phyloP scores from a whole-genome alignment of 2,797 vertebrate genomes.

The Arnoldichthys spilopterus region DNA sequence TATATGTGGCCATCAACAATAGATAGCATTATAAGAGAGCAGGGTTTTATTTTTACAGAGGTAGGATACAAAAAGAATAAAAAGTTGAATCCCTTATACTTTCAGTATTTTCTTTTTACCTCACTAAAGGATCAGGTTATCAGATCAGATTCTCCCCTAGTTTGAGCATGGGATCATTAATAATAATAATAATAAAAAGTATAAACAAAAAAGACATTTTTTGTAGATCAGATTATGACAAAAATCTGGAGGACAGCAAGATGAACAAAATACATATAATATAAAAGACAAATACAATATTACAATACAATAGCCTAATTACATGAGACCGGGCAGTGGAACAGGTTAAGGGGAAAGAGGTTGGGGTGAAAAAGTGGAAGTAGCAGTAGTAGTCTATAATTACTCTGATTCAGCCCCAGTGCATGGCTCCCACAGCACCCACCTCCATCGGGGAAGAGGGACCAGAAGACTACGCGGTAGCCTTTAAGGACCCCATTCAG shows the following conservation, averaged over 20 bases:
- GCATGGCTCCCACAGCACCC: conserved; percentile 61
- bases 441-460: conserved; percentile 94
- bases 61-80: no score
- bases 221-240: no score
- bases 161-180: no score
- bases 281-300: conserved; percentile 20
- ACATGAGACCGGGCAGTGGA: not conserved
- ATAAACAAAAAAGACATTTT: not conserved
- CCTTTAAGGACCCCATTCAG: conserved; percentile 95
- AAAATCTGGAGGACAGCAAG: no score
- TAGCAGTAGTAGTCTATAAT: conserved; percentile 50
- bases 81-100: no score
- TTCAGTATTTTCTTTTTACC: no score
- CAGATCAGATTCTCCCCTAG: no score
- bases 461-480: conserved; percentile 95
- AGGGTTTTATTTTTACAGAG: no score
- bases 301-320: not conserved
- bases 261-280: not conserved
- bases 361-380: conserved; percentile 6
- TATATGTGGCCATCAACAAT: no score
- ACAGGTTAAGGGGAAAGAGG: not conserved
- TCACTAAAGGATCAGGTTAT: not conserved
- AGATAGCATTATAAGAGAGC: no score
- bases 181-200: conserved; percentile 26
- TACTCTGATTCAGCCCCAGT: conserved; percentile 48